A percentile compares a stretch with the other conserved stretches of the same genome.
phyloP scores from a whole-genome alignment of 1,140 invertebrate genomes.

The Anoplophora glabripennis region DNA sequence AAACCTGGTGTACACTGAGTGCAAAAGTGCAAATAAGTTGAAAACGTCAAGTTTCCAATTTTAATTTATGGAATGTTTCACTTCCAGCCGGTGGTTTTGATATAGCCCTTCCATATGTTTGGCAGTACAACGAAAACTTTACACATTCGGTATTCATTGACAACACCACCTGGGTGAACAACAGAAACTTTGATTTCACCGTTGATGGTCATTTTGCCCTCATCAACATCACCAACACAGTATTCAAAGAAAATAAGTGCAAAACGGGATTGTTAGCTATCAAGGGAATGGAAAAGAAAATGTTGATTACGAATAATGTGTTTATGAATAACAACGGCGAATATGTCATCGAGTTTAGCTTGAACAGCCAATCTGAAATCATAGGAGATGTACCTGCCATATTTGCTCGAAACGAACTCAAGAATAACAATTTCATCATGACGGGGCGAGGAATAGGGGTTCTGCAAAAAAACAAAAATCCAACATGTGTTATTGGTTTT shows the following conservation, averaged over 20 bases:
- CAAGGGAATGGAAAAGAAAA: conserved; percentile 94
- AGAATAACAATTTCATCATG: conserved; percentile 61
- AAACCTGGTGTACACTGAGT: no score
- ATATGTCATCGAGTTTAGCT: conserved; percentile 86
- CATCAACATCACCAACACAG: conserved; percentile 79
- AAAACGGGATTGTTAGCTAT: conserved; percentile 79
- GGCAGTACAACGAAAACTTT: conserved; percentile 93
- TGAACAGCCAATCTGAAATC: conserved; percentile 92
- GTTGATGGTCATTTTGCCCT: conserved; percentile 90
- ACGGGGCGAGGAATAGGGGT: conserved; percentile 37
- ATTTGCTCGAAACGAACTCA: conserved; percentile 78
- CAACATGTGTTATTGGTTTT: conserved; percentile 85
- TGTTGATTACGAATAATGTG: conserved; percentile 74
- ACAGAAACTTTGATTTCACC: conserved; percentile 79
- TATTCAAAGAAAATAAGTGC: conserved; percentile 84
- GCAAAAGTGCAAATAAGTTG: no score
- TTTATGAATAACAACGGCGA: conserved; percentile 80
- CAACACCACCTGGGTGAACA: conserved; percentile 83
- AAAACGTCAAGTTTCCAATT: no score
- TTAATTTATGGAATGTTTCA: no score
- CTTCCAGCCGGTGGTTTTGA: conserved; percentile 69
- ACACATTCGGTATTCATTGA: conserved; percentile 84
- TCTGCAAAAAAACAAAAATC: conserved; percentile 52
- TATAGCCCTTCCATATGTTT: conserved; percentile 85
- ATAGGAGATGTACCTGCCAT: conserved; percentile 75